Base-by-base conservation (phyloP, 2,888 invertebrate genomes). In the Rhabditoides inermis region DNA sequence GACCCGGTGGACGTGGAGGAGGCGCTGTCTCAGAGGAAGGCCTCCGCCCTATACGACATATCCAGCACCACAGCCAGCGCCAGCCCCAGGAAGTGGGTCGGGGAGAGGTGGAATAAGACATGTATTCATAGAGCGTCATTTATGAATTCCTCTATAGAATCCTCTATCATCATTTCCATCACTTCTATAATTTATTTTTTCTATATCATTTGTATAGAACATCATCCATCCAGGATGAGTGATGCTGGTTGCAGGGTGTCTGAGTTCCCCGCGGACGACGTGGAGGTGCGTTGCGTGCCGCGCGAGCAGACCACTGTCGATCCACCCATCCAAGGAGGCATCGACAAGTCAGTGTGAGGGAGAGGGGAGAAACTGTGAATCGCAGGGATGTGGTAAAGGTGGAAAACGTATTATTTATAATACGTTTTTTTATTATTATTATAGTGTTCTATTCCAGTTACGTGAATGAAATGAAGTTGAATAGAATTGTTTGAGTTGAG, bases 181-280 rank as follows among this genome's bases (percentile, higher is more conserved):
- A n/a, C n/a, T n/a, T n/a, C n/a, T n/a, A n/a, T n/a, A n/a, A n/a
- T n/a, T n/a, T n/a, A n/a, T n/a, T n/a, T n/a, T n/a, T n/a, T n/a
- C n/a, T n/a, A n/a, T n/a, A n/a, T n/a, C n/a, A n/a, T n/a, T n/a
- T n/a, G n/a, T n/a, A n/a, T n/a, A n/a, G n/a, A n/a, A n/a, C n/a
- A n/a, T n/a, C n/a, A n/a, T n/a, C n/a, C n/a, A n/a, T n/a, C n/a
- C n/a, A n/a, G n/a, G n/a, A 32, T 15, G 32, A 15, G 32, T 15
- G 15, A 32, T 27, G 6, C 18, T 20, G 26, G 26, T 44, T 59
- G 45, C 41, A 63, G 64, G 46, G 53, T 65, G 22, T 52, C 56
- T 23, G 70, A 70, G 49, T 70, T 69, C 48, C 68, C 68, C 0
- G 55, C 66, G 26, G 71, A 71, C 45, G 71, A 71, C 41, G 58